A percentile compares a stretch with the other conserved stretches of the same genome.
These are phyloP conservation scores for Punctoribates punctum DNA, from an alignment of 2,888 invertebrate species.

Conservation along the genomic window DNA sequence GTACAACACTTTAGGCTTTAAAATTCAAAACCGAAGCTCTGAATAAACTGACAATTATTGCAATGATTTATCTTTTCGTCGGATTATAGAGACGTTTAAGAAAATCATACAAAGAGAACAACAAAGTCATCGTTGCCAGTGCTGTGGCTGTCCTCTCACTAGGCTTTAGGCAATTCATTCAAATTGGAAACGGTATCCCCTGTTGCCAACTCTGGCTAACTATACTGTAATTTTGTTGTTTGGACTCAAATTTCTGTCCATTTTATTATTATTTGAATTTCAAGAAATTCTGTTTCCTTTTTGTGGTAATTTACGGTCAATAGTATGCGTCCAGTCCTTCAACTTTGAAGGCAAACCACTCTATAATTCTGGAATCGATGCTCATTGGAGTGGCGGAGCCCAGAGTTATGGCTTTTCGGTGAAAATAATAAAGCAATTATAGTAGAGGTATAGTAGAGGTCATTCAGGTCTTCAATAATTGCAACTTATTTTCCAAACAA, in stretches of 20 bases:
- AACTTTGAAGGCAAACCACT: no score
- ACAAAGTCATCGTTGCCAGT: background rate
- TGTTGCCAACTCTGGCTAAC: no score
- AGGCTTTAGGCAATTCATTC: no score
- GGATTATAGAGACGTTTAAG: background rate
- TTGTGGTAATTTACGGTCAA: no score
- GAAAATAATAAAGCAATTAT: conserved; percentile 10
- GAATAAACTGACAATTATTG: conserved; percentile 6
- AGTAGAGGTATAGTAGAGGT: conserved; percentile 17
- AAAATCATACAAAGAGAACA: background rate
- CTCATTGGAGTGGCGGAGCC: background rate
- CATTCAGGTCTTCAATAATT: conserved; percentile 2
- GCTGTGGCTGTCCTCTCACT: no score
- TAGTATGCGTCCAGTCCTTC: no score
- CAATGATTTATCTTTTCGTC: background rate
- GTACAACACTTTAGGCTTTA: background rate
- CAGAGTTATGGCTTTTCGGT: background rate
- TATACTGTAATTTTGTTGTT: background rate
- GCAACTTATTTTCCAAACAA: background rate
- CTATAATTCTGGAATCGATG: no score
- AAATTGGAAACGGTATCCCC: no score
- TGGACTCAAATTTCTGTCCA: background rate
- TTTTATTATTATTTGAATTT: background rate
- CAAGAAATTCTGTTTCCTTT: no score
- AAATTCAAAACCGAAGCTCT: background rate